phyloP scores from a whole-genome alignment of 2,113 vertebrate genomes.

The Antechinus flavipes region DNA sequence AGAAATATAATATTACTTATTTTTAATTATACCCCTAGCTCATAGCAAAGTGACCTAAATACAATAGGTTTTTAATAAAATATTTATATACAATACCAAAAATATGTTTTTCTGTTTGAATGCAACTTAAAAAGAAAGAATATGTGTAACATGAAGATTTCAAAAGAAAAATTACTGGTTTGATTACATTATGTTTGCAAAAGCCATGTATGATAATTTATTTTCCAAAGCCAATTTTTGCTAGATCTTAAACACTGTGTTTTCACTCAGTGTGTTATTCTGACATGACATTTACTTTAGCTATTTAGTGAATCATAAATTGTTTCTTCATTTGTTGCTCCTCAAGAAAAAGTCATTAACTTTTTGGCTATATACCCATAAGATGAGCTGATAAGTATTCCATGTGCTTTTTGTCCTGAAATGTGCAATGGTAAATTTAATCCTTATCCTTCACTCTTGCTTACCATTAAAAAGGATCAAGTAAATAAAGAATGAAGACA shows the following conservation, averaged over 20 bases:
- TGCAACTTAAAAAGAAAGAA: conserved; percentile 42
- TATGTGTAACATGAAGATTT: not conserved
- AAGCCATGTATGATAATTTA: not conserved
- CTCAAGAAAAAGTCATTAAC: not conserved
- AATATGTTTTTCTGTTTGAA: not conserved
- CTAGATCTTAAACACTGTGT: too few species aligned
- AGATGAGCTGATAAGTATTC: not conserved
- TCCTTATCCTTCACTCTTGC: too few species aligned
- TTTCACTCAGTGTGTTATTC: conserved; percentile 23
- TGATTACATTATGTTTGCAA: not conserved
- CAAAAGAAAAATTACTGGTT: not conserved
- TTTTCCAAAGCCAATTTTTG: conserved; percentile 12
- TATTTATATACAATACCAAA: too few species aligned
- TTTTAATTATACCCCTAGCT: too few species aligned
- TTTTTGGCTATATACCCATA: conserved; percentile 19
- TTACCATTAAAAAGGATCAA: too few species aligned
- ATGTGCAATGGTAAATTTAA: not conserved
- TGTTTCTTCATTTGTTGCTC: not conserved
- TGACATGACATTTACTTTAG: not conserved
- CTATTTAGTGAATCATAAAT: conserved; percentile 25
- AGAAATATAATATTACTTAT: too few species aligned
- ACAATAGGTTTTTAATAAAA: too few species aligned
- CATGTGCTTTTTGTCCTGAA: not conserved
- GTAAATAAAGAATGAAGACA: too few species aligned
- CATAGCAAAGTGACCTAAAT: too few species aligned